phyloP scores from a whole-genome alignment of 2,888 invertebrate species.

The Temnothorax rugatulus region DNA sequence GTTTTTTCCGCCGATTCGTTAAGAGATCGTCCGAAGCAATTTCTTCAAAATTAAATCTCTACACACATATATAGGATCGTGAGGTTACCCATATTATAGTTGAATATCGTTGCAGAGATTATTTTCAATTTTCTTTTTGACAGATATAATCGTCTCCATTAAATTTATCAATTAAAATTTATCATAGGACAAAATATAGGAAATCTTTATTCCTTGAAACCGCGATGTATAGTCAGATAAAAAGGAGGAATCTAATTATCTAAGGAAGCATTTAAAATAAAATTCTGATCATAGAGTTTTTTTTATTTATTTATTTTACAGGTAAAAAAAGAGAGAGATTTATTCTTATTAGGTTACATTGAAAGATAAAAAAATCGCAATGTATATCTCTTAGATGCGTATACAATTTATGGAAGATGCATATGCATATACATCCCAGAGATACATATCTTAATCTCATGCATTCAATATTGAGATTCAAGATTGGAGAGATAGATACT shows the following conservation, averaged over 20 bases:
- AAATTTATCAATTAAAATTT: not conserved
- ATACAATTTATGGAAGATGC: constrained; percentile 27
- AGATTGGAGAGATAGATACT: constrained; percentile 29
- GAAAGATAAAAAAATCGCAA: constrained; percentile 9
- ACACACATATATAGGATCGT: not conserved
- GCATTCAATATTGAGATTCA: constrained; percentile 33
- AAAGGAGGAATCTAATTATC: not conserved
- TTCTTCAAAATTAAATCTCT: constrained; percentile 47
- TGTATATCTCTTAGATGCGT: constrained; percentile 1
- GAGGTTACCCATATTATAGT: not conserved
- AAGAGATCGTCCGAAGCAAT: constrained; percentile 45
- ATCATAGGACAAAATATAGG: not conserved
- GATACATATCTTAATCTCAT: constrained; percentile 47
- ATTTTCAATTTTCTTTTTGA: not conserved
- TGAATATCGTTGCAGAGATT: not conserved
- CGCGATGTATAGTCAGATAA: not conserved
- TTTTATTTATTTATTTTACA: not conserved
- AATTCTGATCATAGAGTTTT: not conserved
- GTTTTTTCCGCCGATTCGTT: constrained; percentile 36
- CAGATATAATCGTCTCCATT: not conserved
- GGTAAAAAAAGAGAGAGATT: constrained; percentile 4
- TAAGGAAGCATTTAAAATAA: not conserved
- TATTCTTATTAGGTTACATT: not conserved
- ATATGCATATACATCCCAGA: constrained; percentile 25
- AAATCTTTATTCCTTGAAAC: not conserved